A percentile compares a stretch with the other conserved stretches of the same genome.
These are phyloP conservation scores for Stenoptilia bipunctidactyla DNA, from an alignment of 2,888 invertebrate species.

Conservation along the genomic window DNA sequence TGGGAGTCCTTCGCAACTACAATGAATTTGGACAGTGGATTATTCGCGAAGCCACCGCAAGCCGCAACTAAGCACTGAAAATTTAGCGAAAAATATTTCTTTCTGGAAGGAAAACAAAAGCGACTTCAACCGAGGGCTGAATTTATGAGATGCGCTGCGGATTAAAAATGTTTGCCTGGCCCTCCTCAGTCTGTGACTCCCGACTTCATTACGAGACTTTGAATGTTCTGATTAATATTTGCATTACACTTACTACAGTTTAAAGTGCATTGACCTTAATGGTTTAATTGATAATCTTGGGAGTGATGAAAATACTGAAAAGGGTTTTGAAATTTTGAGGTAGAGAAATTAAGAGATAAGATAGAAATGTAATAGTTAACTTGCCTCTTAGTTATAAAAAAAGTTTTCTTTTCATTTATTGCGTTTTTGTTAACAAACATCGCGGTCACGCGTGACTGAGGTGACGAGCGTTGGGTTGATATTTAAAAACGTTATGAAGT, in stretches of 20 bases:
- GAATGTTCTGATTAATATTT: slow-evolving; percentile 64
- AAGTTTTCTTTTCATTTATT: too few relatives aligned
- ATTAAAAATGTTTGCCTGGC: slow-evolving; percentile 65
- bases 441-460: too few relatives aligned
- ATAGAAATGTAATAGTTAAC: too few relatives aligned
- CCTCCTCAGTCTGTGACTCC: slow-evolving; percentile 46
- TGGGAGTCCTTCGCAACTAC: slow-evolving; percentile 23
- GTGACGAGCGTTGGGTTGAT: too few relatives aligned
- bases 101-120: slow-evolving; percentile 57
- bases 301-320: too few relatives aligned
- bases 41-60: slow-evolving; percentile 18
- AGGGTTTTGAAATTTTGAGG: too few relatives aligned
- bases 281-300: too few relatives aligned
- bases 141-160: slow-evolving; percentile 66
- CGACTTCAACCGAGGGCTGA: slow-evolving; percentile 49
- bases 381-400: too few relatives aligned
- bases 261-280: slow-evolving; percentile 44
- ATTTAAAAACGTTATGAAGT: too few relatives aligned
- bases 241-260: slow-evolving; percentile 53
- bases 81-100: slow-evolving; percentile 55
- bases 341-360: too few relatives aligned
- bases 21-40: slow-evolving; percentile 21
- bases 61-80: slow-evolving; percentile 41
- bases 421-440: too few relatives aligned
- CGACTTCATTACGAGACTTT: slow-evolving; percentile 56